Percentiles rank a stretch among this genome's conserved stretches.
These are phyloP conservation scores for Tenthredo scrophulariae DNA, from an alignment of 2,888 invertebrate species.

Conservation along the genomic window DNA sequence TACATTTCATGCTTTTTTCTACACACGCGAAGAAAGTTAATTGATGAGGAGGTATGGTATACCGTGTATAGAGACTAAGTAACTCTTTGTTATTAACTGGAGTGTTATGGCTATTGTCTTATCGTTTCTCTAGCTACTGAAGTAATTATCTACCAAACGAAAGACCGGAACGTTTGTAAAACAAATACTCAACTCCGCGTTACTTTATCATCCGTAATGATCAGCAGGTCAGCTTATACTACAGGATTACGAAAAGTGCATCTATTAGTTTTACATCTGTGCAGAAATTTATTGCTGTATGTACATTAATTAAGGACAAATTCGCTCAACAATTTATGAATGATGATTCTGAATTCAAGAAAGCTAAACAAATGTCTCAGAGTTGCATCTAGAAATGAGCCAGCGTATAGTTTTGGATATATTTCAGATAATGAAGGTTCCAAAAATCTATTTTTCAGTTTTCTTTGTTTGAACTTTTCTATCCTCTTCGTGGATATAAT, in stretches of 20 bases:
- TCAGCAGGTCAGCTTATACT: not conserved
- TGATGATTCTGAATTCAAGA: too few species aligned
- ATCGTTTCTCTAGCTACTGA: conserved; percentile 16
- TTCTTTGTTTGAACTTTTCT: too few species aligned
- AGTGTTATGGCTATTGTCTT: conserved; percentile 33
- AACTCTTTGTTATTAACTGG: conserved; percentile 21
- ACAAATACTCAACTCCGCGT: not conserved
- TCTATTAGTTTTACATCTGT: conserved; percentile 14
- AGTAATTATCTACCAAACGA: conserved; percentile 17
- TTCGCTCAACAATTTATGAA: too few species aligned
- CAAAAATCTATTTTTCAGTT: too few species aligned
- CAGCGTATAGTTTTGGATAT: too few species aligned
- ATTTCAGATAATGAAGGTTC: too few species aligned
- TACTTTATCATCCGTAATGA: conserved; percentile 29
- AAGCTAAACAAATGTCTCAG: too few species aligned
- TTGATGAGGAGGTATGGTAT: conserved; percentile 30
- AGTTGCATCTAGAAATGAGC: too few species aligned
- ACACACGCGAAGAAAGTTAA: conserved; percentile 32
- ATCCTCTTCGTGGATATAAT: too few species aligned
- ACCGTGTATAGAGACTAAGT: not conserved
- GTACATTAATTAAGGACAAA: not conserved
- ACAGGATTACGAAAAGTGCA: conserved; percentile 34
- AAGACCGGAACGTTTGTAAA: conserved; percentile 42
- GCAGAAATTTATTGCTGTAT: not conserved
- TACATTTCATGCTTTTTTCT: not conserved